A percentile compares a stretch with the other conserved stretches of the same genome.
phyloP scores from a whole-genome alignment of 1,140 invertebrate species.

The Drosophila pandora region DNA sequence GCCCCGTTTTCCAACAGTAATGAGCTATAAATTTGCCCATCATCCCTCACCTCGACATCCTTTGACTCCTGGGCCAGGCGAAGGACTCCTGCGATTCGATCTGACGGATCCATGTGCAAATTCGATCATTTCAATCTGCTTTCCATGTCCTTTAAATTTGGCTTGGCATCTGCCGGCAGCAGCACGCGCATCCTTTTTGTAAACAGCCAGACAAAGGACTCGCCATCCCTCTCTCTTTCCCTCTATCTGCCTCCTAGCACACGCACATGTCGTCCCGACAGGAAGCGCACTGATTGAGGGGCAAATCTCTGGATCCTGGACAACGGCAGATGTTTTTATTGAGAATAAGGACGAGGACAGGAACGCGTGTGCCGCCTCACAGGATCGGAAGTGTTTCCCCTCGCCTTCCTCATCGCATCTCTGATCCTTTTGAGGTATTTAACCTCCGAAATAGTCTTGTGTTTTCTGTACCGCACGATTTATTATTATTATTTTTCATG shows the following conservation, averaged over 20 bases:
- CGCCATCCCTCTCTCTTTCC: neutral
- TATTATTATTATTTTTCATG: constrained; percentile 46
- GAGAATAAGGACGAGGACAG: constrained; percentile 24
- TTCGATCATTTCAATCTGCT: constrained; percentile 57
- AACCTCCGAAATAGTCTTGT: constrained; percentile 39
- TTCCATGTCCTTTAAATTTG: constrained; percentile 12
- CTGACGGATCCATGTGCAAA: constrained; percentile 61
- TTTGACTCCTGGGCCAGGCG: constrained; percentile 39
- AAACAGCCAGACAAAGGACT: constrained; percentile 46
- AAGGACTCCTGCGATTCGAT: constrained; percentile 27
- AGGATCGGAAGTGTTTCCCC: constrained; percentile 60
- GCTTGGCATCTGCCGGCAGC: constrained; percentile 59
- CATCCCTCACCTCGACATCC: constrained; percentile 42
- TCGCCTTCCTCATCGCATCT: neutral
- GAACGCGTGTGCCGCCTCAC: constrained; percentile 60
- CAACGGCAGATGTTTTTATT: constrained; percentile 73
- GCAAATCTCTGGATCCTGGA: constrained; percentile 51
- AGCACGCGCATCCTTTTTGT: constrained; percentile 74
- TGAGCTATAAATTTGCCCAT: constrained; percentile 46
- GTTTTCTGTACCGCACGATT: constrained; percentile 41
- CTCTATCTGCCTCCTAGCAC: constrained; percentile 19
- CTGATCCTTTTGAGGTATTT: constrained; percentile 46
- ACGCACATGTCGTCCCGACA: constrained; percentile 63
- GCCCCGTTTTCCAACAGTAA: constrained; percentile 14
- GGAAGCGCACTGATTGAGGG: constrained; percentile 80